Evolutionary conservation across 2,888 invertebrate species (phyloP).

Genomic region (Ditula angustiorana): DNA sequence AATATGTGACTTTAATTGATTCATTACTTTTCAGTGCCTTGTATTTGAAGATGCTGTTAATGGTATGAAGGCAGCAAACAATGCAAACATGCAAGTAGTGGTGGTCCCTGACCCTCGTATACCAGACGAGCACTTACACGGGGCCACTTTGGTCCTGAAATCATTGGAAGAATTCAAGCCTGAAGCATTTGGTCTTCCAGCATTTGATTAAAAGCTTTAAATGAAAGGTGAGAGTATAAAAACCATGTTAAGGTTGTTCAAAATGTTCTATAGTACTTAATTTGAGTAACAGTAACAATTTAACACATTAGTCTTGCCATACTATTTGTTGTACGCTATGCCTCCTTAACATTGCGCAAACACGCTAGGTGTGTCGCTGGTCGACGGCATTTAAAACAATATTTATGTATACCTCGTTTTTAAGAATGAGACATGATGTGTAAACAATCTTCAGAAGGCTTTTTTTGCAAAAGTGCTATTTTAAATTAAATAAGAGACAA

Average conservation of each 20-base stretch:
- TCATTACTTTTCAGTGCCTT: slow-evolving; percentile 85
- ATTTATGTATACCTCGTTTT: too few species aligned
- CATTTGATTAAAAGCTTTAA: slow-evolving; percentile 42
- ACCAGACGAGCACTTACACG: slow-evolving; percentile 54
- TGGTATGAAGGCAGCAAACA: slow-evolving; percentile 91
- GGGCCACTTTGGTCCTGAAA: slow-evolving; percentile 89
- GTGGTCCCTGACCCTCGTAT: slow-evolving; percentile 89
- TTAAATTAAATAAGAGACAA: too few species aligned
- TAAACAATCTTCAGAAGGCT: too few species aligned
- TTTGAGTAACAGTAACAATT: neutral
- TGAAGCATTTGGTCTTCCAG: slow-evolving; percentile 93
- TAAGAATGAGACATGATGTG: too few species aligned
- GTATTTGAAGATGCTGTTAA: slow-evolving; percentile 97
- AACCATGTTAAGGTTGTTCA: neutral
- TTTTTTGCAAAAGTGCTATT: too few species aligned
- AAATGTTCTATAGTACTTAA: slow-evolving; percentile 29
- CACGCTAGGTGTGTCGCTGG: too few species aligned
- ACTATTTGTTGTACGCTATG: too few species aligned
- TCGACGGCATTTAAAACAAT: too few species aligned
- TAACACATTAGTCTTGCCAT: neutral
- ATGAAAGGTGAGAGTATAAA: slow-evolving; percentile 13
- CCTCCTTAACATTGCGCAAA: too few species aligned
- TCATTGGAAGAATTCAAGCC: slow-evolving; percentile 93
- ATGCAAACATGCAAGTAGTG: slow-evolving; percentile 94
- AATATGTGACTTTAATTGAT: too few species aligned